phyloP scores from a whole-genome alignment of 1,140 invertebrate genomes.

The Heliconius hewitsoni region DNA sequence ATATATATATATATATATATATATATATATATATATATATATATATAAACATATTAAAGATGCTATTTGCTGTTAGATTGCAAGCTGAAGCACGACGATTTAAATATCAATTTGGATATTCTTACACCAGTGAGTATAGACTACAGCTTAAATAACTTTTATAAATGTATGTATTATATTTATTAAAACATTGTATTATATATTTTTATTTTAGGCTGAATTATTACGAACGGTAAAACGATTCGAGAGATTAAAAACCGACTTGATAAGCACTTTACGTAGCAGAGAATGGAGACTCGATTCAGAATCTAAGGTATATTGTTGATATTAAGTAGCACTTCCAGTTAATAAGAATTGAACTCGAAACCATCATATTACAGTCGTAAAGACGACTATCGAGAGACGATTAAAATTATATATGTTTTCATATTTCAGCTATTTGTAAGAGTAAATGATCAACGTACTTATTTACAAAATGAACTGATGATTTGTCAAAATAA shows the following conservation, averaged over 20 bases:
- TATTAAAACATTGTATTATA: neutral
- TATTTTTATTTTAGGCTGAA: slow-evolving; percentile 67
- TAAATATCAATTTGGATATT: slow-evolving; percentile 80
- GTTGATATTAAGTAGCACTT: neutral
- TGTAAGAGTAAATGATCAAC: slow-evolving; percentile 71
- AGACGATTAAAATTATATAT: neutral
- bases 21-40: no score
- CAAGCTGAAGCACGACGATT: slow-evolving; percentile 78
- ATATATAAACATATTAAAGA: no score
- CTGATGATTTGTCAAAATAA: slow-evolving; percentile 76
- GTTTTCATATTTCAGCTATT: slow-evolving; percentile 58
- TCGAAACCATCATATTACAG: no score
- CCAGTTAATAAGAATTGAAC: no score
- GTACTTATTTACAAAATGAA: slow-evolving; percentile 74
- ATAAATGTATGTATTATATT: neutral
- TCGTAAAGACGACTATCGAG: neutral
- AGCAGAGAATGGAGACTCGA: slow-evolving; percentile 80
- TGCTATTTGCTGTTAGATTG: slow-evolving; percentile 63
- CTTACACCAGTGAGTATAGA: slow-evolving; percentile 74
- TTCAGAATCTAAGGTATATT: slow-evolving; percentile 77
- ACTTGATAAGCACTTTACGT: slow-evolving; percentile 76
- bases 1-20: no score
- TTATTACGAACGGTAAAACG: slow-evolving; percentile 77
- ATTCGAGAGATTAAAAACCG: slow-evolving; percentile 79
- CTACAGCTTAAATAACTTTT: no score